These are phyloP conservation scores for Neopelma chrysocephalum DNA, from an alignment of 2,797 vertebrate species.

Conservation along the genomic window DNA sequence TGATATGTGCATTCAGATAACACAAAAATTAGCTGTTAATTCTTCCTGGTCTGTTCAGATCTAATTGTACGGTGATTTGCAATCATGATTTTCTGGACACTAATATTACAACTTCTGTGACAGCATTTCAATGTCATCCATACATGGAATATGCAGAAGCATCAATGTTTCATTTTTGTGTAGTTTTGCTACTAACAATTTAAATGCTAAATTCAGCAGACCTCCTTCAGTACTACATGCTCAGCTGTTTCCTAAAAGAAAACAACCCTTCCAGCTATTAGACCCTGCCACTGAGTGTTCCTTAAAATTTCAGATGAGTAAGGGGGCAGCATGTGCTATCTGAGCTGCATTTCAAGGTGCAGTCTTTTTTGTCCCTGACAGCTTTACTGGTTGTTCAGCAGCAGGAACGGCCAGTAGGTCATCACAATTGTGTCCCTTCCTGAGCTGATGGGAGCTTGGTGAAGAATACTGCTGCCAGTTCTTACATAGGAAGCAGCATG, in stretches of 20 bases:
- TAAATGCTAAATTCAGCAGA: not conserved
- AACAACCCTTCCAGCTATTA: not conserved
- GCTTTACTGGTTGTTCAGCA: not conserved
- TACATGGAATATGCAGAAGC: not conserved
- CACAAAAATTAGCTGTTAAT: not conserved
- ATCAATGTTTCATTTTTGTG: not conserved
- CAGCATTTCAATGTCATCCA: not conserved
- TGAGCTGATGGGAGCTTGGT: not conserved
- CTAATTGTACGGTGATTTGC: not conserved
- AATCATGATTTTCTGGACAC: not conserved
- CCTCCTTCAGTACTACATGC: not conserved
- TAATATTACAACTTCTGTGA: not conserved
- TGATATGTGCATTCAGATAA: not conserved
- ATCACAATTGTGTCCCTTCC: rapidly evolving
- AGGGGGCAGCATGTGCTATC: not conserved
- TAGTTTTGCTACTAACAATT: not conserved
- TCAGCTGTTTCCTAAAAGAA: not conserved
- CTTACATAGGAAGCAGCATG: not conserved
- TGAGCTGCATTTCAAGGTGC: not conserved
- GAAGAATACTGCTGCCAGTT: not conserved
- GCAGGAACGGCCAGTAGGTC: not conserved
- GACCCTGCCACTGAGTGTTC: not conserved
- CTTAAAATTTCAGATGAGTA: not conserved
- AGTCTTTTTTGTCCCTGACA: not conserved
- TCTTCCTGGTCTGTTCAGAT: not conserved